phyloP scores from a whole-genome alignment of 2,797 vertebrate species.

The Chelmon rostratus region DNA sequence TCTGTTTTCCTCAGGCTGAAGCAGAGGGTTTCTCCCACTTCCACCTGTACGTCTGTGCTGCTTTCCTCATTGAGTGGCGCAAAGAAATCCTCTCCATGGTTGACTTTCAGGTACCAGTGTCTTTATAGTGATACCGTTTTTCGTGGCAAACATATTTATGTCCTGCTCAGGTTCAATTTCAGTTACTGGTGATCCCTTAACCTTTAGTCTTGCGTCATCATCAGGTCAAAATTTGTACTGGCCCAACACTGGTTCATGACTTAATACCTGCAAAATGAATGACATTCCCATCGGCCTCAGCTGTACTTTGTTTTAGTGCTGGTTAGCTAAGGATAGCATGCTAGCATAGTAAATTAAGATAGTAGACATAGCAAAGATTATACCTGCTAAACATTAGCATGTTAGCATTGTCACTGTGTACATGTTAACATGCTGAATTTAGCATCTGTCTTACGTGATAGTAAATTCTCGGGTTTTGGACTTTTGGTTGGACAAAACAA shows the following conservation, averaged over 20 bases:
- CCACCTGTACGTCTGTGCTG: slow-evolving; percentile 98
- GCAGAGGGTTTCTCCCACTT: slow-evolving; percentile 98
- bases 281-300: too few relatives aligned
- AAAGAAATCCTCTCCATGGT: slow-evolving; percentile 98
- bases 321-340: too few relatives aligned
- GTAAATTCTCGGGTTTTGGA: neutral
- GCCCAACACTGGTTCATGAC: too few relatives aligned
- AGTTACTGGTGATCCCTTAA: neutral
- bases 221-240: too few relatives aligned
- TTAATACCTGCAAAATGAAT: too few relatives aligned
- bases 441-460: neutral
- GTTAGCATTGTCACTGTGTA: too few relatives aligned
- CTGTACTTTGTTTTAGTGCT: too few relatives aligned
- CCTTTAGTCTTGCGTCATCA: neutral
- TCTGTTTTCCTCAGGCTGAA: slow-evolving; percentile 88
- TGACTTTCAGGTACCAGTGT: slow-evolving; percentile 93
- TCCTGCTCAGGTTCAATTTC: neutral
- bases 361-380: too few relatives aligned
- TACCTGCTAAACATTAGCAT: too few relatives aligned
- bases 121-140: neutral
- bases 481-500: neutral
- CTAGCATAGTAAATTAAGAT: too few relatives aligned
- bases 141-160: neutral
- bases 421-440: too few relatives aligned
- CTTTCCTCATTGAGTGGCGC: slow-evolving; percentile 98